Conservation (phyloP, 2,797 vertebrate genomes). For the Etheostoma nigrum region DNA sequence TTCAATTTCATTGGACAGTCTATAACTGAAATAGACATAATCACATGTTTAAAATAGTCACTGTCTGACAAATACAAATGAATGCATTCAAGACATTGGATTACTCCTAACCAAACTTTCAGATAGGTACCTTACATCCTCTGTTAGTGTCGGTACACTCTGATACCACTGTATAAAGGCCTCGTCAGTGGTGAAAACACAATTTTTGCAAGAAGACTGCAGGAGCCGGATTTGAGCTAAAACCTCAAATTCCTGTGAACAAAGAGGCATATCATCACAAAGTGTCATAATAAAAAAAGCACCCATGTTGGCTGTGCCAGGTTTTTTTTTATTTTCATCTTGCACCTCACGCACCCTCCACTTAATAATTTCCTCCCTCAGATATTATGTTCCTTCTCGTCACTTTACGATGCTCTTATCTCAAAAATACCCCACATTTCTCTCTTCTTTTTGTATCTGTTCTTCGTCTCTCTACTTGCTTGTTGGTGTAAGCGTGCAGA, state of each 20-base stretch:
- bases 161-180: constrained; percentile 89
- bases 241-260: constrained; percentile 92
- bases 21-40: constrained; percentile 83
- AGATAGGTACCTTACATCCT: constrained; percentile 87
- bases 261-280: constrained; percentile 20
- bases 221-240: constrained; percentile 91
- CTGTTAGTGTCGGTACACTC: constrained; percentile 84
- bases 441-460: not conserved
- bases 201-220: constrained; percentile 91
- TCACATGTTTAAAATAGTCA: not conserved
- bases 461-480: constrained; percentile 3
- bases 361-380: constrained; percentile 41
- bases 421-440: not conserved
- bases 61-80: not conserved
- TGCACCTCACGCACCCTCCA: constrained; percentile 11
- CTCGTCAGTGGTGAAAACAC: constrained; percentile 82
- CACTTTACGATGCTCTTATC: constrained; percentile 31
- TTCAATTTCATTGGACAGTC: constrained; percentile 91
- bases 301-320: not conserved
- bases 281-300: constrained; percentile 34
- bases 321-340: constrained; percentile 5
- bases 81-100: not conserved
- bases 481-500: constrained; percentile 4
- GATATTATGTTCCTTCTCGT: constrained; percentile 25
- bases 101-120: fast-evolving